Evolutionary conservation across 2,888 invertebrate genomes (phyloP).

Genomic region (Zhuqinia jingwanae): DNA sequence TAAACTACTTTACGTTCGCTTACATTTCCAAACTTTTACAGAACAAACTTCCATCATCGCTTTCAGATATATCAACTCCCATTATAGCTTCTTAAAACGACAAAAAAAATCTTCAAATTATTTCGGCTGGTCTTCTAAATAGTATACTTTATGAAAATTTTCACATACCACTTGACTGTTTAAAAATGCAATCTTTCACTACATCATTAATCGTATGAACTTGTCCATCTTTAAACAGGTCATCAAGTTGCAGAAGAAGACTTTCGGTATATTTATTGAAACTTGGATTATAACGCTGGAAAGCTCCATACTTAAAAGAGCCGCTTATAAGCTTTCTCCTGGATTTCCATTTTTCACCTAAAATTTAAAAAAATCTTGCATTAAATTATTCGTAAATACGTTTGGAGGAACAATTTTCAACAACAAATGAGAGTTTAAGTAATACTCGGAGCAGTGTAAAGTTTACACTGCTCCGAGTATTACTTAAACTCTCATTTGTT

Average conservation of each 20-base stretch:
- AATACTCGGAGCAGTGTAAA: too few relatives aligned
- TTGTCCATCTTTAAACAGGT: constrained; percentile 15
- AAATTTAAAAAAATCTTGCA: too few relatives aligned
- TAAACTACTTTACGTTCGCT: too few relatives aligned
- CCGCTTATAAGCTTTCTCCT: constrained; percentile 32
- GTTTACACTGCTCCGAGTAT: too few relatives aligned
- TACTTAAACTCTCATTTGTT: too few relatives aligned
- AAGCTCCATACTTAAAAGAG: constrained; percentile 37
- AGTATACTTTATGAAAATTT: too few relatives aligned
- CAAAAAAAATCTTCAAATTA: too few relatives aligned
- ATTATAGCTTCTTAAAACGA: constrained; percentile 35
- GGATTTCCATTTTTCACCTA: constrained; percentile 42
- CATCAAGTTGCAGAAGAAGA: background rate
- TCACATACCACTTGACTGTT: constrained; percentile 45
- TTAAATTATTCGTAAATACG: too few relatives aligned
- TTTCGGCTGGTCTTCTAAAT: too few relatives aligned
- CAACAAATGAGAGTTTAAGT: too few relatives aligned
- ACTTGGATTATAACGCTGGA: constrained; percentile 33
- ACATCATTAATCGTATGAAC: constrained; percentile 19
- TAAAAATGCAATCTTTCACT: constrained; percentile 43
- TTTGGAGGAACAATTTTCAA: too few relatives aligned
- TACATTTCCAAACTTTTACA: constrained; percentile 45
- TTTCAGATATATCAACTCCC: constrained; percentile 48
- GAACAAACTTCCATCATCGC: constrained; percentile 18
- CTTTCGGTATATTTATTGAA: constrained; percentile 40